Conservation (phyloP, 1,140 invertebrate genomes). For the Papilio machaon region DNA sequence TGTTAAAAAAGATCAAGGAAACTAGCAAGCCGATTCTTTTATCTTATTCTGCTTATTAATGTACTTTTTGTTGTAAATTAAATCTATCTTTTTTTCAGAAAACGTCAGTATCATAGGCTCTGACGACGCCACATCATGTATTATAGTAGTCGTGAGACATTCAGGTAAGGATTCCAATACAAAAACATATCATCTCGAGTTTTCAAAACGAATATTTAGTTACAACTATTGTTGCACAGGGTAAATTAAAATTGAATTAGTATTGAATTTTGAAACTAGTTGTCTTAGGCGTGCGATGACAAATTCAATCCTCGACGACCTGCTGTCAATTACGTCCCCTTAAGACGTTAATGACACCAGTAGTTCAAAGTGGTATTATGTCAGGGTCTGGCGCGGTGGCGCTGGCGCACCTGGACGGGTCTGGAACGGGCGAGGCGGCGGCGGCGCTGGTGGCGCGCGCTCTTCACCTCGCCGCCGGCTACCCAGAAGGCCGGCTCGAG, state of each 20-base stretch:
- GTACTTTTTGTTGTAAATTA: not conserved
- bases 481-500: constrained; percentile 93
- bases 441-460: constrained; percentile 90
- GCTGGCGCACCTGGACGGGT: constrained; percentile 94
- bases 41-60: not conserved
- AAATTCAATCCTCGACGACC: too few species aligned
- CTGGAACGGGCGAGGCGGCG: constrained; percentile 91
- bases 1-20: too few species aligned
- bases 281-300: too few species aligned
- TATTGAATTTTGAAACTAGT: too few species aligned
- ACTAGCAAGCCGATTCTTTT: not conserved
- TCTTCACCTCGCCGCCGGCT: constrained; percentile 91
- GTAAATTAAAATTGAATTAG: too few species aligned
- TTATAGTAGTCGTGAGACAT: constrained; percentile 94
- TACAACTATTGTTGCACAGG: not conserved
- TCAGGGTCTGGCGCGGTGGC: constrained; percentile 93
- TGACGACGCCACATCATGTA: constrained; percentile 96
- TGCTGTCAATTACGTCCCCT: not conserved
- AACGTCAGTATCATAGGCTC: constrained; percentile 95
- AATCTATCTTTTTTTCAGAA: constrained; percentile 84
- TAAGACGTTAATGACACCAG: not conserved
- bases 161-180: constrained; percentile 85
- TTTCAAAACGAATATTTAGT: not conserved
- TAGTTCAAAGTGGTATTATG: not conserved
- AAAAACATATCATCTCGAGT: not conserved